A percentile compares a stretch with the other conserved stretches of the same genome.
Conservation (phyloP, 2,797 vertebrate genomes). For the Macropodus opercularis region DNA sequence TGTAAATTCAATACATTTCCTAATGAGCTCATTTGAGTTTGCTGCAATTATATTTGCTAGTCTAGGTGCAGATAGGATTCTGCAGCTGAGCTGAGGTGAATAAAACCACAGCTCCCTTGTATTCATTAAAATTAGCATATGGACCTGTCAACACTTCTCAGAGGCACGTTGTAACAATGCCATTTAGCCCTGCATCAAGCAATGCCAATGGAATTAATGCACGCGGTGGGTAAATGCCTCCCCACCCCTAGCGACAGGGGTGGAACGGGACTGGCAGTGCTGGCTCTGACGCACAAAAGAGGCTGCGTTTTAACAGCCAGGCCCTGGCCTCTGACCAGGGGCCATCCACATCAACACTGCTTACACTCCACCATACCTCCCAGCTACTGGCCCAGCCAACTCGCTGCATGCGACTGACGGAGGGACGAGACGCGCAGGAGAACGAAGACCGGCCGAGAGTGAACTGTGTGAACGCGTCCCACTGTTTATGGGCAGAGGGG, state of each 20-base stretch:
- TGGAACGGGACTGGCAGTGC: slow-evolving; percentile 82
- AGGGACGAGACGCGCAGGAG: slow-evolving; percentile 37
- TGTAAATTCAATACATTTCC: slow-evolving; percentile 95
- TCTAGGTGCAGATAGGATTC: slow-evolving; percentile 90
- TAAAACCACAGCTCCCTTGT: slow-evolving; percentile 85
- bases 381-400: slow-evolving; percentile 70
- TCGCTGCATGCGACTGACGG: slow-evolving; percentile 48
- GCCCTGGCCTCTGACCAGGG: slow-evolving; percentile 78
- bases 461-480: slow-evolving; percentile 20
- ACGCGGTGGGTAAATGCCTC: slow-evolving; percentile 88
- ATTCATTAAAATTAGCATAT: slow-evolving; percentile 99
- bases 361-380: slow-evolving; percentile 78
- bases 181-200: slow-evolving; percentile 97
- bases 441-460: slow-evolving; percentile 20
- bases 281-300: slow-evolving; percentile 83
- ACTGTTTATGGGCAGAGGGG: neutral
- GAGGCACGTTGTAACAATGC: slow-evolving; percentile 95
- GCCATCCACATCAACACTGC: slow-evolving; percentile 80
- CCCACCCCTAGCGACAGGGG: slow-evolving; percentile 85
- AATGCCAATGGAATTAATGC: slow-evolving; percentile 93
- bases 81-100: slow-evolving; percentile 89
- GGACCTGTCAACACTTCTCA: slow-evolving; percentile 98
- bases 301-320: slow-evolving; percentile 81
- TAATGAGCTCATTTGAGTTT: slow-evolving; percentile 96
- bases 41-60: slow-evolving; percentile 94